Conservation (phyloP, 2,113 vertebrate species). For the Hippopotamus amphibius region DNA sequence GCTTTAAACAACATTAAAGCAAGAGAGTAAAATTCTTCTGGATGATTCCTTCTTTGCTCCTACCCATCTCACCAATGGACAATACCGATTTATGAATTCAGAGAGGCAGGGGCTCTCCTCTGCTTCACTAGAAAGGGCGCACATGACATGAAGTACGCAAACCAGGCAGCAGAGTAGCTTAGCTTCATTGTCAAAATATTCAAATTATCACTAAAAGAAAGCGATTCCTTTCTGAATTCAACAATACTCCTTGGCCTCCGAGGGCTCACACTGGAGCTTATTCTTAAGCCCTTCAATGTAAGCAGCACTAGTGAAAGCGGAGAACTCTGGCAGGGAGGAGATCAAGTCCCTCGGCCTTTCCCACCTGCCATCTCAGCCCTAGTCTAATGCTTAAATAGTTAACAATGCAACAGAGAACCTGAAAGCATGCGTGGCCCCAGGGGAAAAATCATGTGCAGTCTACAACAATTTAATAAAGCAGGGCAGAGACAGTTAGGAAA, state of each 20-base stretch:
- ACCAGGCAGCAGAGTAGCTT: conserved; percentile 59
- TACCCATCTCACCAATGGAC: conserved; percentile 4
- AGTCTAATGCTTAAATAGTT: background rate
- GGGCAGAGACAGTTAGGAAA: background rate
- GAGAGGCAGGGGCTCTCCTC: background rate
- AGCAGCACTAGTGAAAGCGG: conserved; percentile 49
- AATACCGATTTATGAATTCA: conserved; percentile 48
- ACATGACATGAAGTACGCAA: background rate
- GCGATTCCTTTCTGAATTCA: conserved; percentile 69
- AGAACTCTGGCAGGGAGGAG: conserved; percentile 39
- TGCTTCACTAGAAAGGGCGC: conserved; percentile 36
- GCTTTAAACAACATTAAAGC: conserved; percentile 59
- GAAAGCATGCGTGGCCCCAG: background rate
- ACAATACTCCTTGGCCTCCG: conserved; percentile 71
- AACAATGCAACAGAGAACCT: conserved; percentile 34
- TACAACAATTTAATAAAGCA: background rate
- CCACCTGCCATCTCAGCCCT: conserved; percentile 70
- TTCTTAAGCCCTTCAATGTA: conserved; percentile 64
- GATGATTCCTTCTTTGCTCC: conserved; percentile 42
- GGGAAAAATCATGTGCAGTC: background rate
- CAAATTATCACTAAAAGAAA: conserved; percentile 77
- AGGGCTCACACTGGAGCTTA: conserved; percentile 73
- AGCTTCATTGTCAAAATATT: conserved; percentile 80
- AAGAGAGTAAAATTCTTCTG: conserved; percentile 59
- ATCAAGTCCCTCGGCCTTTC: background rate